Evolutionary conservation across 64 coral and sea anemone genomes (phyloP), one percentile per base, ranked within the genome.

Genomic region (Stichodactyla mertensii): DNA sequence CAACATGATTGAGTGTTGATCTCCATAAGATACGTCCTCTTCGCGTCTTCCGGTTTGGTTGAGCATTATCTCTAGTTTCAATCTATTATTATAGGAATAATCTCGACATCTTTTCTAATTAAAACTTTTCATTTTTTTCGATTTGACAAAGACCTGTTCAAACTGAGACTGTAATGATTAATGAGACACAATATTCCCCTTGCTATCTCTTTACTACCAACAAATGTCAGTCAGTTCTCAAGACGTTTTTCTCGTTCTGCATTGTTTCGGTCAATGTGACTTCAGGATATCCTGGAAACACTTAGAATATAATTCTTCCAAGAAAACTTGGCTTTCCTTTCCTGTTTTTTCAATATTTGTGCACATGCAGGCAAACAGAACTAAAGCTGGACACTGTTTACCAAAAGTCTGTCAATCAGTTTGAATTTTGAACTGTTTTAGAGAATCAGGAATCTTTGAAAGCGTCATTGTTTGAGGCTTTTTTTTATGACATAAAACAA

Each of bases 31-130:
- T 58, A 58, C 56, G 14, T 58, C 1, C 36, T 45, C 3, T 45
- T 45, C 36, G 36, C 36, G 36, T 45, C 36, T 45, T 45, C 36
- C 36, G 36, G 36, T 45, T 45, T 45, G 36, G 36, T 45, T 45
- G 36, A 45, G 36, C 3, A 45, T 45, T 45, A 45, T 45, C 36
- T 45, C 36, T 45, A 45, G 36, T 45, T 45, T 45, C 36, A 45
- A 45, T 45, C 36, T 74, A 74, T 74, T 31, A 23, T 74, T 74
- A 74, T 74, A 31, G 69, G 20, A 74, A 74, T 74, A 74, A 74
- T 74, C 69, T 26, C n/a, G 9, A 27, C 26, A 74, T 74, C 27
- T 74, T 74, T 74, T 31, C 20, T 26, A 74, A 74, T 74, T 74
- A 74, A 74, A 74, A 74, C 24, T 23, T 74, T 31, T 74, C 36